These are phyloP conservation scores for Argyrosomus japonicus DNA, from an alignment of 2,113 vertebrate genomes.

Conservation along the genomic window DNA sequence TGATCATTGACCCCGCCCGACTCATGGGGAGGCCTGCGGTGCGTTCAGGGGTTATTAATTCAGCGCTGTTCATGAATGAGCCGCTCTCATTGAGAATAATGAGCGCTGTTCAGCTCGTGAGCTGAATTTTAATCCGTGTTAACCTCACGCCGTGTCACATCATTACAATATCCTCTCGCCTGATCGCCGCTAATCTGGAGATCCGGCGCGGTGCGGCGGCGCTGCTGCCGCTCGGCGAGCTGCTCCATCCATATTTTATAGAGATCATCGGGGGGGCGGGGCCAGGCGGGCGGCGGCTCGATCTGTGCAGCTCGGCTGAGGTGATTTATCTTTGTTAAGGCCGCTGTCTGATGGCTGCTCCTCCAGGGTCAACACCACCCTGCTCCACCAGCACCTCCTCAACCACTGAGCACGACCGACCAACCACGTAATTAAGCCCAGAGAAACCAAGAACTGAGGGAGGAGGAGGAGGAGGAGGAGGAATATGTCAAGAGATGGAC, in stretches of 20 bases:
- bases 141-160: constrained; percentile 47
- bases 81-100: constrained; percentile 70
- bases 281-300: constrained; percentile 2
- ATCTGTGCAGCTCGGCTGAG: constrained; percentile 57
- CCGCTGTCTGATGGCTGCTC: constrained; percentile 83
- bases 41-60: constrained; percentile 66
- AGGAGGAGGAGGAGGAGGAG: neutral
- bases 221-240: constrained; percentile 15
- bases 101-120: constrained; percentile 57
- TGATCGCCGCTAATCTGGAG: constrained; percentile 63
- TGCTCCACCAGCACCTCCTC: constrained; percentile 64
- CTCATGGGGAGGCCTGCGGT: neutral
- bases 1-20: constrained; percentile 52
- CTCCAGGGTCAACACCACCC: constrained; percentile 79
- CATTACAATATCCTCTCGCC: constrained; percentile 51
- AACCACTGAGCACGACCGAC: constrained; percentile 53
- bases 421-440: constrained; percentile 82
- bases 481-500: constrained; percentile 65
- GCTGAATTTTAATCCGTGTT: constrained; percentile 60
- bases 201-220: constrained; percentile 7
- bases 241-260: constrained; percentile 71
- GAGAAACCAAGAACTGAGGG: constrained; percentile 70
- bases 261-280: constrained; percentile 31
- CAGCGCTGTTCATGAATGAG: constrained; percentile 71
- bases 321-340: constrained; percentile 88